Percentiles rank a stretch among this genome's conserved stretches.
These are phyloP conservation scores for Tineola bisselliella DNA, from an alignment of 2,888 invertebrate species.

Conservation along the genomic window DNA sequence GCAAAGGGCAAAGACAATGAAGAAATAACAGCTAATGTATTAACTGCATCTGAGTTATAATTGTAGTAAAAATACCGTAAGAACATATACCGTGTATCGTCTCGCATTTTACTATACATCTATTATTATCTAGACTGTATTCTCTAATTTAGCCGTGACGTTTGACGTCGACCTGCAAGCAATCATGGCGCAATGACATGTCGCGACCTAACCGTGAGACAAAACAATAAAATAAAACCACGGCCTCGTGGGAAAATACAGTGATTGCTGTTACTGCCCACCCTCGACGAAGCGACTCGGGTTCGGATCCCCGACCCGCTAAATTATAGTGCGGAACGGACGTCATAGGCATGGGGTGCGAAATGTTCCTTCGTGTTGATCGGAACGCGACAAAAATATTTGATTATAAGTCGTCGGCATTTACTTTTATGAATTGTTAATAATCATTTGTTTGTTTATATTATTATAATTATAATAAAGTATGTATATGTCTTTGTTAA, in stretches of 20 bases:
- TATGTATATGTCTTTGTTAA: background rate
- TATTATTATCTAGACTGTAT: background rate
- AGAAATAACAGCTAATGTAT: too few relatives aligned
- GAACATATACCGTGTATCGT: background rate
- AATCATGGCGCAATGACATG: constrained; percentile 54
- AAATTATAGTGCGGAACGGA: constrained; percentile 39
- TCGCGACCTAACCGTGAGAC: constrained; percentile 52
- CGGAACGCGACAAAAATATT: constrained; percentile 10
- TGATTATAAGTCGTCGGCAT: constrained; percentile 1
- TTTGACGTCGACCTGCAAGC: constrained; percentile 20
- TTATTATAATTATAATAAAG: background rate
- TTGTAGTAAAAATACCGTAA: background rate
- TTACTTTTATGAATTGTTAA: background rate
- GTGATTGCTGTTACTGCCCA: constrained; percentile 43
- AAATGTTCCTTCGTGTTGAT: constrained; percentile 29
- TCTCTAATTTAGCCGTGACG: constrained; percentile 8
- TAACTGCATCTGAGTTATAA: too few relatives aligned
- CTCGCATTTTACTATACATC: background rate
- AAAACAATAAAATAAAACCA: constrained; percentile 34
- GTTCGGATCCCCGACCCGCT: constrained; percentile 37
- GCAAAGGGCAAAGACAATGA: too few relatives aligned
- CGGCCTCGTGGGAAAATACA: constrained; percentile 48
- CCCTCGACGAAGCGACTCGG: constrained; percentile 33
- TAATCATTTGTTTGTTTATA: background rate
- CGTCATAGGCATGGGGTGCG: constrained; percentile 41